phyloP scores from a whole-genome alignment of 2,888 invertebrate genomes.

The Eutolmus rufibarbis region DNA sequence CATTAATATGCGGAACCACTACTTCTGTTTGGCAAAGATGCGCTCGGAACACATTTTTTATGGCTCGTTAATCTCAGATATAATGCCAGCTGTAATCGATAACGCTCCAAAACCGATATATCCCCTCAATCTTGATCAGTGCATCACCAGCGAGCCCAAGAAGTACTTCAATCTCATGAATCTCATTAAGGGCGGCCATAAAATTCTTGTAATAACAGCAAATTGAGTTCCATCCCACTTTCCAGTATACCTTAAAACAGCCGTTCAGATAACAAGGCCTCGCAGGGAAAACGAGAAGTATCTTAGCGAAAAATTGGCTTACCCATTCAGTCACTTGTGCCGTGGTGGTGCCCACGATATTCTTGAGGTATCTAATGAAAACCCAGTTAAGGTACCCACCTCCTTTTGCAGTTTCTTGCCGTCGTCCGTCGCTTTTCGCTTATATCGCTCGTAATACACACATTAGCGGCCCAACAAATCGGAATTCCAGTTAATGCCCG shows the following conservation, averaged over 20 bases:
- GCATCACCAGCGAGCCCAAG: conserved; percentile 20
- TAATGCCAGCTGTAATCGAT: conserved; percentile 33
- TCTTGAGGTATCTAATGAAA: conserved; percentile 38
- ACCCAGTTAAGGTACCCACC: conserved; percentile 41
- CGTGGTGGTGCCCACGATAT: not conserved
- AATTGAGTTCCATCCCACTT: conserved; percentile 55
- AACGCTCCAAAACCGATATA: conserved; percentile 33
- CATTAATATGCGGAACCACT: conserved; percentile 38
- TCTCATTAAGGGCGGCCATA: conserved; percentile 55
- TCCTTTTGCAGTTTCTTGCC: conserved; percentile 34
- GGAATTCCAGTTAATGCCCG: conserved; percentile 34
- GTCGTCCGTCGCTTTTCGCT: conserved; percentile 33
- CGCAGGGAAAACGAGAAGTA: conserved; percentile 21
- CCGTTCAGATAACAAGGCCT: conserved; percentile 16
- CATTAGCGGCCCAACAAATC: conserved; percentile 42
- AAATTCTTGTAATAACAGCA: conserved; percentile 55
- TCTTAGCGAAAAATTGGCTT: conserved; percentile 41
- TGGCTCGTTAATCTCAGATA: conserved; percentile 36
- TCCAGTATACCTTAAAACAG: conserved; percentile 46
- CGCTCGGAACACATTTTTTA: conserved; percentile 19
- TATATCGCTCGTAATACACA: conserved; percentile 43
- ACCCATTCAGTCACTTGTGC: conserved; percentile 24
- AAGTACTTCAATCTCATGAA: conserved; percentile 52
- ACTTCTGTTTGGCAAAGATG: conserved; percentile 32
- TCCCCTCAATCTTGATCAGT: conserved; percentile 33